Evolutionary conservation across 1,140 invertebrate genomes (phyloP), one percentile per base, ranked within the genome.

Genomic region (Aphidius gifuensis): DNA sequence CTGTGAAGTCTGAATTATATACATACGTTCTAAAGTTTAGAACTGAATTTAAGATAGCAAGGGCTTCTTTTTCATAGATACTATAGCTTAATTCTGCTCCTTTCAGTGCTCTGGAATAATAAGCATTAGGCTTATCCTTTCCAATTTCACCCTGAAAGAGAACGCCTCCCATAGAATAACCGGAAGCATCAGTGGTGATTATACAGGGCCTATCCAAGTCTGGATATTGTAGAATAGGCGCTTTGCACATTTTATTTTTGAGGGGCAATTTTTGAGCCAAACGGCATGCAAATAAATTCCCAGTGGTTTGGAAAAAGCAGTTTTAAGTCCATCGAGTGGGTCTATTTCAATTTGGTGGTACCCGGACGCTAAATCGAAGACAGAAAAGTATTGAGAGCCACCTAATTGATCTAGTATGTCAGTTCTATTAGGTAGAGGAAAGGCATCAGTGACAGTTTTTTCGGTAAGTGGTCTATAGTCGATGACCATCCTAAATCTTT

Each of bases 391-490:
- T 16, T 65, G 66, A 6, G 67, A 44, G 5, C 68, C 72, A 1
- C 68, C 68, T 38, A 85, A 56, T 42, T 67, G 68, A 62, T 82
- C 76, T 9, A 85, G 66, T 7, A 74, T 69, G n/a, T 82, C 77
- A 16, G 75, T 71, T 2, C 84, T 83, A 23, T 77, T 69, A 2
- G 84, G 84, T 3, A 86, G 60, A 1, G 85, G 85, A 69, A 79
- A 87, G 43, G 66, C 71, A 68, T 86, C 83, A 6, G 67, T 70
- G 39, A 80, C 65, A 7, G 77, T 80, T 46, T 68, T 67, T 56
- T 77, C 69, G 67, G 82, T 82, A 56, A 81, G 51, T 62, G 74
- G 74, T 49, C 75, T 51, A 56, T 72, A 81, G 68, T 79, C 79
- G 9, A 79, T 68, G 32, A 78, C 74, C 11, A 82, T 40, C 32